Base-by-base conservation (phyloP, 2,113 vertebrate genomes). In the Paralichthys olivaceus region DNA sequence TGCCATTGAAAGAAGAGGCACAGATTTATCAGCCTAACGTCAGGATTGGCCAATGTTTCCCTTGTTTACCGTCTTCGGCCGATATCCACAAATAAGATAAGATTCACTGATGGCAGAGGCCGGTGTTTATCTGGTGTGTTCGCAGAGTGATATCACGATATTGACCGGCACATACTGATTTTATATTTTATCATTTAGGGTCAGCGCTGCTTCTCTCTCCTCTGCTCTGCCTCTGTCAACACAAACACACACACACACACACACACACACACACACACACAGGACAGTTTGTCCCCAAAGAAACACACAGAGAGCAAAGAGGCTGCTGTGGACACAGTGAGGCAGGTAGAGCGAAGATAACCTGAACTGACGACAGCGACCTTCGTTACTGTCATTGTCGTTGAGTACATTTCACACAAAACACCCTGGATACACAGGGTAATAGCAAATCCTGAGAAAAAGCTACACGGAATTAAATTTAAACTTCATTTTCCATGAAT, bases 301-400 rank as follows among this genome's bases (percentile, higher is more conserved):
- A 6, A n/a, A n/a, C 15, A 7, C 15, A 49, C 14, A 49, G 19
- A 20, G 19, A 51, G 47, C 40, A 9, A 60, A 25, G 20, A 34
- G 43, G 77, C 70, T 25, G 67, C 67, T 69, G 66, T 6, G 75
- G 17, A 51, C 20, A n/a, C 5, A n/a, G 20, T n/a, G 20, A 51
- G 20, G 19, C 49, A 8, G 49, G 49, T 20, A 7, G 49, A 51
- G 49, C 11, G 51, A 22, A 49, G 45, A 49, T 15, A 49, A 49
- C 45, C 17, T 4, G 37, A 40, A 9, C 12, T 4, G 37, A 40
- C 2, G 11, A 40, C 11, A 47, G 17, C 4, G 6, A 47, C 17
- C 15, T 6, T 47, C 45, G 45, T 47, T 47, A 47, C 17, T 6
- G 15, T 20, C 45, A 19, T 6, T 47, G 17, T 19, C 4, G 11